A percentile compares a stretch with the other conserved stretches of the same genome.
phyloP scores from a whole-genome alignment of 2,113 vertebrate species.

The Nycticryphes semicollaris region DNA sequence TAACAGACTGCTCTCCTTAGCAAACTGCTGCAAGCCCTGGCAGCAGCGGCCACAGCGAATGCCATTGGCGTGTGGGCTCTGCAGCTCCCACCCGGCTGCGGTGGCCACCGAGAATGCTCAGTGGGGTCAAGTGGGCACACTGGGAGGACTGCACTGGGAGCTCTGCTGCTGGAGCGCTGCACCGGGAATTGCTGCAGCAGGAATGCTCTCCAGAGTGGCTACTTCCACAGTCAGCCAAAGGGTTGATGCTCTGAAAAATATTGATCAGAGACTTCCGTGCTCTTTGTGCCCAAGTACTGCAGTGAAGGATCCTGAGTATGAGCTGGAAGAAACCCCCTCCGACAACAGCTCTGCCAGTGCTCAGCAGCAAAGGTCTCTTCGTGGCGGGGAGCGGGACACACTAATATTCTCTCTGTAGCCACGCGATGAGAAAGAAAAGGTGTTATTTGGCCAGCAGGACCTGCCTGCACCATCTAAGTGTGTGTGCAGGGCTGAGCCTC shows the following conservation, averaged over 20 bases:
- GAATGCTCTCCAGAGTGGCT: neutral
- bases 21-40: neutral
- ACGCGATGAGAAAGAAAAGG: neutral
- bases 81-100: neutral
- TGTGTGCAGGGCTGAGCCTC: neutral
- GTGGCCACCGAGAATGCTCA: neutral
- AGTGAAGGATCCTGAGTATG: neutral
- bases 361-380: constrained; percentile 14
- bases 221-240: neutral
- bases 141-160: too few relatives aligned
- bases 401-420: neutral
- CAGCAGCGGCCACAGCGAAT: neutral
- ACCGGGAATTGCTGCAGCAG: too few relatives aligned
- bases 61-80: neutral
- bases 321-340: neutral
- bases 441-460: neutral
- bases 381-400: too few relatives aligned
- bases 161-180: too few relatives aligned
- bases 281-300: neutral
- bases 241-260: neutral
- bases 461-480: too few relatives aligned
- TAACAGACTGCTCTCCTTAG: neutral
- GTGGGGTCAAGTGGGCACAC: neutral
- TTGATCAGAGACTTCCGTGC: neutral
- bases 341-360: neutral